Conservation (phyloP, 2,113 vertebrate genomes). For the Erythrolamprus reginae region DNA sequence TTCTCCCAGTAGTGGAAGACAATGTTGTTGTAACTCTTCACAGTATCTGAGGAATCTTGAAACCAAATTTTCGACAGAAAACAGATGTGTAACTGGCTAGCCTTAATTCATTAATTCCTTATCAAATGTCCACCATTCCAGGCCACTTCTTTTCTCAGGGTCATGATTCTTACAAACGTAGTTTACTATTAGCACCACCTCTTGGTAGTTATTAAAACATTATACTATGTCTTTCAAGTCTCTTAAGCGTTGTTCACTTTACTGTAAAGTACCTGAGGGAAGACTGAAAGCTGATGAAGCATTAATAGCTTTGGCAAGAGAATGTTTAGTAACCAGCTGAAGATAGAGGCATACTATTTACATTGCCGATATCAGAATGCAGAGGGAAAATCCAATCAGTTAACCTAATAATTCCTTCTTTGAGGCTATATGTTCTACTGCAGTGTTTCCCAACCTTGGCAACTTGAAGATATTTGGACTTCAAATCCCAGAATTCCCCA, state of each 20-base stretch:
- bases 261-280: slow-evolving; percentile 1
- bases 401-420: neutral
- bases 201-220: slow-evolving; percentile 1
- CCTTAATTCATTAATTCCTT: neutral
- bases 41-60: neutral
- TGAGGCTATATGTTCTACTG: neutral
- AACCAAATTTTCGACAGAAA: neutral
- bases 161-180: neutral
- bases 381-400: neutral
- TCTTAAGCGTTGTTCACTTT: neutral
- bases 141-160: neutral
- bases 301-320: neutral
- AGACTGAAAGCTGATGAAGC: neutral
- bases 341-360: neutral
- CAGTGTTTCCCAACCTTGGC: too few relatives aligned
- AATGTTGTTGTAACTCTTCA: neutral
- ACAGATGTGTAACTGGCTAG: neutral
- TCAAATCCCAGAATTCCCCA: too few relatives aligned
- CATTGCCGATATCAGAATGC: neutral
- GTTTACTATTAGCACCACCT: neutral
- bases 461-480: too few relatives aligned
- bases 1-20: neutral
- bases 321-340: neutral
- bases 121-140: neutral
- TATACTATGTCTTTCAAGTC: neutral